Conservation (phyloP, 2,888 invertebrate genomes). For the Chymomyza caudatula region DNA sequence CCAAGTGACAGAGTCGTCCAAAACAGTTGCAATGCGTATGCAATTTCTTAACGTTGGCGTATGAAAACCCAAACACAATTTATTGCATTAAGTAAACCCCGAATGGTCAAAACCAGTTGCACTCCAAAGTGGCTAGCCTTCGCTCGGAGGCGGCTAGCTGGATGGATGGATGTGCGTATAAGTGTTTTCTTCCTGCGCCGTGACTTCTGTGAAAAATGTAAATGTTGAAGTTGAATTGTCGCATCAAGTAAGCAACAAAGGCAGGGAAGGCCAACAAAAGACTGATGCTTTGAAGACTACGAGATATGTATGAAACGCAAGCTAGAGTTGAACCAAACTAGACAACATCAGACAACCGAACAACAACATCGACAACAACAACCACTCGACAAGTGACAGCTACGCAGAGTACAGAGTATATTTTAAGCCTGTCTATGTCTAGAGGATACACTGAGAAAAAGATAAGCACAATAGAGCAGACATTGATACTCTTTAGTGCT, state of each 20-base stretch:
- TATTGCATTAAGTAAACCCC: conserved; percentile 38
- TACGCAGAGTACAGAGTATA: not conserved
- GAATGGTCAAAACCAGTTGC: conserved; percentile 49
- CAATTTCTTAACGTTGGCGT: conserved; percentile 19
- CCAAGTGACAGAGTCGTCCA: not conserved
- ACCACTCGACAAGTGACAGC: conserved; percentile 2
- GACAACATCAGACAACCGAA: conserved; percentile 13
- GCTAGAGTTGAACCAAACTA: not conserved
- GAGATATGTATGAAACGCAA: not conserved
- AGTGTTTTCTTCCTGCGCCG: conserved; percentile 39
- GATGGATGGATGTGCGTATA: conserved; percentile 4
- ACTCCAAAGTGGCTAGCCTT: conserved; percentile 61
- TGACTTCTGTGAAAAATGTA: conserved; percentile 29
- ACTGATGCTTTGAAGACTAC: not conserved
- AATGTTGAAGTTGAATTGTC: conserved; percentile 58
- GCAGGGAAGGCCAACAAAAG: not conserved
- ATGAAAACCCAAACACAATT: conserved; percentile 34
- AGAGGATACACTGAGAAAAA: not conserved
- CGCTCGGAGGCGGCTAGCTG: conserved; percentile 17
- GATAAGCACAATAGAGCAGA: no score
- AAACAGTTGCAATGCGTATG: not conserved
- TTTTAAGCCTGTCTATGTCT: not conserved
- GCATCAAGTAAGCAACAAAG: conserved; percentile 21
- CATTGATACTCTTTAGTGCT: no score
- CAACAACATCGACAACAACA: conserved; percentile 7